Conservation (phyloP, 2,113 vertebrate genomes). For the Synodontis membranacea region DNA sequence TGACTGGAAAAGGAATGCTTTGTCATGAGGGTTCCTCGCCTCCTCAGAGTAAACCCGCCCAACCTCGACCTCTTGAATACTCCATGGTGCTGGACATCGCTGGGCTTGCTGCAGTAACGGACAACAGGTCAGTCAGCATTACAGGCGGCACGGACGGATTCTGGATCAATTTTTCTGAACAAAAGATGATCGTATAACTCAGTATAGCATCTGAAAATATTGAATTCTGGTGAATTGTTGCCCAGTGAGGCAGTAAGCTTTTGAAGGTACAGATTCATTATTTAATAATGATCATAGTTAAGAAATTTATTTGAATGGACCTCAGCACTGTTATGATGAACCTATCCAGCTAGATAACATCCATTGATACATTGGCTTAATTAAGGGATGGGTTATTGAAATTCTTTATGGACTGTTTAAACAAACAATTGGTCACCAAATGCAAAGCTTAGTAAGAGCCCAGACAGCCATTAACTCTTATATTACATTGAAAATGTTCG, state of each 20-base stretch:
- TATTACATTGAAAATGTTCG: not conserved
- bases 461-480: not conserved
- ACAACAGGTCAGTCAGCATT: constrained; percentile 81
- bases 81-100: constrained; percentile 92
- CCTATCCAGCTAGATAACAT: not conserved
- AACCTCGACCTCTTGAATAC: constrained; percentile 78
- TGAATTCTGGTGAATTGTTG: not conserved
- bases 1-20: constrained; percentile 85
- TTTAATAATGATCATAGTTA: not conserved
- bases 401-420: not conserved
- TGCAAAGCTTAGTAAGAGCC: not conserved
- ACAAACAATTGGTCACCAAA: not conserved
- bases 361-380: not conserved
- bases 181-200: not conserved
- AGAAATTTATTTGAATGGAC: not conserved
- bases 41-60: constrained; percentile 84
- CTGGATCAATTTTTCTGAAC: not conserved
- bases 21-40: constrained; percentile 96
- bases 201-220: not conserved
- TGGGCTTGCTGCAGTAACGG: constrained; percentile 90
- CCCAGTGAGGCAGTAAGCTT: not conserved
- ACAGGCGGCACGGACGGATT: not conserved
- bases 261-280: not conserved
- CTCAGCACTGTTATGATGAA: not conserved
- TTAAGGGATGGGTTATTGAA: not conserved